Percentiles rank a stretch among this genome's conserved stretches.
phyloP scores from a whole-genome alignment of 1,140 invertebrate species.

The Grapholita molesta region DNA sequence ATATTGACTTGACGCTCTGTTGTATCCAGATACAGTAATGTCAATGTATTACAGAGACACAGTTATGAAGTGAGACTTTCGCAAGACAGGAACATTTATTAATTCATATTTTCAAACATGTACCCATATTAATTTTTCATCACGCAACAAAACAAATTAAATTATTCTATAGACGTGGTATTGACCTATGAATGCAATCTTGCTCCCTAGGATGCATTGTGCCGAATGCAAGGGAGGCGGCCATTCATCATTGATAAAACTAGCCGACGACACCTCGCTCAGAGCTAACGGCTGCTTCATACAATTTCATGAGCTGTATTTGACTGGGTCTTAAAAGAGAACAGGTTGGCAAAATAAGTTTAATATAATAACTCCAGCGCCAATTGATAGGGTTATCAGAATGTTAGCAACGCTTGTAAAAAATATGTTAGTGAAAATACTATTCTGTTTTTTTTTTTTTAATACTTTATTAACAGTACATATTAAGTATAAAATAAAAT shows the following conservation, averaged over 20 bases:
- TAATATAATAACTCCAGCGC: neutral
- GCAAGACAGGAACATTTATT: neutral
- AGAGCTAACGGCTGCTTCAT: slow-evolving; percentile 22
- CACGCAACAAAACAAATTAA: neutral
- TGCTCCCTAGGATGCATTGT: neutral
- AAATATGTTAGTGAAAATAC: too few species aligned
- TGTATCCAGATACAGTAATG: too few species aligned
- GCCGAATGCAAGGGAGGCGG: neutral
- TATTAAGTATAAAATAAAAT: too few species aligned
- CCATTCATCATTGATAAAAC: slow-evolving; percentile 62
- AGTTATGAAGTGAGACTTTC: too few species aligned
- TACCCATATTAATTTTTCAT: neutral
- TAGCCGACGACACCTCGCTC: slow-evolving; percentile 51
- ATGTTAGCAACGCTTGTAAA: neutral
- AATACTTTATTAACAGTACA: too few species aligned
- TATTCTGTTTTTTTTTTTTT: too few species aligned
- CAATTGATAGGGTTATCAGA: too few species aligned
- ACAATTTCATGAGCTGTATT: neutral
- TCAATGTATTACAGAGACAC: too few species aligned
- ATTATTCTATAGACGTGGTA: neutral
- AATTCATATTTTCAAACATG: neutral
- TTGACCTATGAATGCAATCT: neutral
- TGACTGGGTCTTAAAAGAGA: neutral
- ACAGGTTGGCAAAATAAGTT: neutral
- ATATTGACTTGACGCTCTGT: too few species aligned